Conservation (phyloP, 2,888 invertebrate species). For the Linnaemya vulpina region DNA sequence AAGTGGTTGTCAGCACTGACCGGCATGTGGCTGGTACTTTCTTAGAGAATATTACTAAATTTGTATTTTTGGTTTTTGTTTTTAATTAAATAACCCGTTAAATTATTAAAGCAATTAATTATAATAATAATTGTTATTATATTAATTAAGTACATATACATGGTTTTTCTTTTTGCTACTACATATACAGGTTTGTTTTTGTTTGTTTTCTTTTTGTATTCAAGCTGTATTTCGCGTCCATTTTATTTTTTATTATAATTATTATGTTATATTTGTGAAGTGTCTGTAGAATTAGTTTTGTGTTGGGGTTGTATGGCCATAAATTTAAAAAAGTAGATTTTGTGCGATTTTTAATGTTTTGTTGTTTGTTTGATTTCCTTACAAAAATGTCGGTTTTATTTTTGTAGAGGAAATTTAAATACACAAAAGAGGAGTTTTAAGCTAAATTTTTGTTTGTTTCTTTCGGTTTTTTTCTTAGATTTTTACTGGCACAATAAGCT, state of each 20-base stretch:
- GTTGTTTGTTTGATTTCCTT: neutral
- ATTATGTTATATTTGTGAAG: no score
- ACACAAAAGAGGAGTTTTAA: conserved; percentile 35
- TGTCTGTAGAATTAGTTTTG: conserved; percentile 5
- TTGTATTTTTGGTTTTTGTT: conserved; percentile 26
- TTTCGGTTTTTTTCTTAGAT: neutral
- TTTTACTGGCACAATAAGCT: conserved; percentile 58
- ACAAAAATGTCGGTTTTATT: neutral
- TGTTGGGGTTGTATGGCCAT: conserved; percentile 47
- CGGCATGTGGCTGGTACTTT: neutral
- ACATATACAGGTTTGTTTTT: conserved; percentile 16
- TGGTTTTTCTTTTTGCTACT: neutral
- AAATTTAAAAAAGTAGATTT: conserved; percentile 39
- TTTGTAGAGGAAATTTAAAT: neutral
- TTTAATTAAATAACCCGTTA: neutral
- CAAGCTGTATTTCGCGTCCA: neutral
- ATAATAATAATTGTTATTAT: conserved; percentile 33
- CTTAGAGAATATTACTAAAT: conserved; percentile 8
- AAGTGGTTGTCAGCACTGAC: neutral
- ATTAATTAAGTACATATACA: conserved; percentile 26
- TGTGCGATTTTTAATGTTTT: conserved; percentile 55
- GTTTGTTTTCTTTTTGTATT: neutral
- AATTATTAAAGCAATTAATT: conserved; percentile 37
- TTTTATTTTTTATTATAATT: conserved; percentile 3
- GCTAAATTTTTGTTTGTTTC: conserved; percentile 14